A percentile compares a stretch with the other conserved stretches of the same genome.
phyloP scores from a whole-genome alignment of 2,113 vertebrate species.

The Cyphomyrus discorhynchus region DNA sequence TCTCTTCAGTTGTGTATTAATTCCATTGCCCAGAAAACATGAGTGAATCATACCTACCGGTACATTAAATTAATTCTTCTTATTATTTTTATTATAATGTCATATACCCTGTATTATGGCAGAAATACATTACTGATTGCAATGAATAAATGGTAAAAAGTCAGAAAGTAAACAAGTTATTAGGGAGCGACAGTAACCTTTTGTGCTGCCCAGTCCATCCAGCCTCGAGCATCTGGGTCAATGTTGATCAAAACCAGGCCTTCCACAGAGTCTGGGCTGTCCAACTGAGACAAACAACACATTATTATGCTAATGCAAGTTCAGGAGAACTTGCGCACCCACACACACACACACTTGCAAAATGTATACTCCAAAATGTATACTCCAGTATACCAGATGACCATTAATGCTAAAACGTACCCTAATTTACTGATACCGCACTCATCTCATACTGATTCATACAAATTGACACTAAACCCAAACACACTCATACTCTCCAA shows the following conservation, averaged over 20 bases:
- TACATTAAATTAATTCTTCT: neutral
- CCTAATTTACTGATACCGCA: neutral
- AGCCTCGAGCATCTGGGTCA: slow-evolving; percentile 76
- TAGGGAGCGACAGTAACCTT: slow-evolving; percentile 60
- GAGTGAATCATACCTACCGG: neutral
- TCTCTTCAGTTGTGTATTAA: neutral
- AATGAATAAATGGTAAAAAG: neutral
- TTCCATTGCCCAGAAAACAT: neutral
- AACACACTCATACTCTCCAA: neutral
- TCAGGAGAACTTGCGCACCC: neutral
- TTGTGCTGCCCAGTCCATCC: slow-evolving; percentile 90
- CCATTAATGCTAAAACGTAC: neutral
- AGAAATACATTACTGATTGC: neutral
- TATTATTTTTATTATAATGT: neutral
- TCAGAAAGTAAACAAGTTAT: neutral
- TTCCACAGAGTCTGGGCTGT: slow-evolving; percentile 73
- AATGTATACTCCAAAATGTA: neutral
- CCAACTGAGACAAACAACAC: slow-evolving; percentile 51
- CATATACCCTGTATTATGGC: neutral
- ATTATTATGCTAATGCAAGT: neutral
- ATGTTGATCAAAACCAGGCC: slow-evolving; percentile 86
- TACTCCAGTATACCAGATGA: neutral
- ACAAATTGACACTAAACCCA: neutral
- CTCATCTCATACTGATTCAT: neutral
- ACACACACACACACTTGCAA: neutral